phyloP scores from a whole-genome alignment of 2,797 vertebrate genomes.

The Enteromius fasciolatus region DNA sequence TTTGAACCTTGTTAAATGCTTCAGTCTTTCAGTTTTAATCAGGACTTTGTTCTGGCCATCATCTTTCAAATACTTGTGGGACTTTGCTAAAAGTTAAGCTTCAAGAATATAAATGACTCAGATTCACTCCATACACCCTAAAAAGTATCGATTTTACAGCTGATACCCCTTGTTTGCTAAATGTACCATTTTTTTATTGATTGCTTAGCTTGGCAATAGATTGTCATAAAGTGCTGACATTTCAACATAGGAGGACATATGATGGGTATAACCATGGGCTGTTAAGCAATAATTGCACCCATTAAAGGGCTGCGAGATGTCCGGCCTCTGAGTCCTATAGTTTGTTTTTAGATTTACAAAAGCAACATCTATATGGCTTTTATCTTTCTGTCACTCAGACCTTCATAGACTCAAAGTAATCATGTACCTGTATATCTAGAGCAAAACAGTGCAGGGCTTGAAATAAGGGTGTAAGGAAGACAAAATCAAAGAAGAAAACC shows the following conservation, averaged over 20 bases:
- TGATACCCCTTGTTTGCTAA: conserved; percentile 50
- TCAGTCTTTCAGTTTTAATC: conserved; percentile 29
- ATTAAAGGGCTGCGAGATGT: conserved; percentile 71
- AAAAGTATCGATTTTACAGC: conserved; percentile 73
- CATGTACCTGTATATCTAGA: not conserved
- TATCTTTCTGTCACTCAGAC: conserved; percentile 36
- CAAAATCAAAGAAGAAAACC: conserved; percentile 14
- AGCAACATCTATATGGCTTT: conserved; percentile 44
- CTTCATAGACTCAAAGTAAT: conserved; percentile 26
- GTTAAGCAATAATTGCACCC: conserved; percentile 70
- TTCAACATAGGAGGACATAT: conserved; percentile 70
- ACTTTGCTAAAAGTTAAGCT: conserved; percentile 43
- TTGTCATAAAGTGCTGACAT: conserved; percentile 67
- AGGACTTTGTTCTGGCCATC: conserved; percentile 29
- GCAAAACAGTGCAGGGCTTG: not conserved
- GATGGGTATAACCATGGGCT: conserved; percentile 72
- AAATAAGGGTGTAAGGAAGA: conserved; percentile 18
- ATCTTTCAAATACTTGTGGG: conserved; percentile 16
- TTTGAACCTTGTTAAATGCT: conserved; percentile 33
- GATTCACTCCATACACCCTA: conserved; percentile 38
- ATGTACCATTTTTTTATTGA: conserved; percentile 64
- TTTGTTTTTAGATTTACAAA: conserved; percentile 47
- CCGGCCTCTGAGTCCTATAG: conserved; percentile 48
- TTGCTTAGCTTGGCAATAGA: conserved; percentile 72
- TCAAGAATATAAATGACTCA: not conserved